phyloP scores from a whole-genome alignment of 2,797 vertebrate genomes.

The Sarcophilus harrisii region DNA sequence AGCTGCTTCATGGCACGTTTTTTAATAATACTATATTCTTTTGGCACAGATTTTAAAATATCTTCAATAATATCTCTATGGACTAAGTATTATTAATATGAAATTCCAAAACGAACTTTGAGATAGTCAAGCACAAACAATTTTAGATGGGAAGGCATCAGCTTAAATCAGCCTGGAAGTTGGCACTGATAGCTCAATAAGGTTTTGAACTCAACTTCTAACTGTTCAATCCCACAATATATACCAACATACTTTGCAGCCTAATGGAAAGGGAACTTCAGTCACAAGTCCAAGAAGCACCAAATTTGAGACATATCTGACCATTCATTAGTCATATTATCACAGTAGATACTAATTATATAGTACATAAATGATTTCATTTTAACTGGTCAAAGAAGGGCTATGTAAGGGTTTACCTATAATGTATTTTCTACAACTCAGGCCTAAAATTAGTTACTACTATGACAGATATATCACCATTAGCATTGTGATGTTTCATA shows the following conservation, averaged over 20 bases:
- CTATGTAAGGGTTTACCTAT: not conserved
- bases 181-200: not conserved
- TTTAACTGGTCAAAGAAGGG: not conserved
- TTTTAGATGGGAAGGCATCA: not conserved
- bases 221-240: not conserved
- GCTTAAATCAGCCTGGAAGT: not conserved
- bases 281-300: not conserved
- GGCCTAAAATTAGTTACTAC: not conserved
- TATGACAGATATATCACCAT: not conserved
- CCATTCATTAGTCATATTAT: not conserved
- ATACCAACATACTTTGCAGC: not conserved
- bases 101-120: not conserved
- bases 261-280: not conserved
- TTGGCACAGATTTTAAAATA: not conserved
- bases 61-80: not conserved
- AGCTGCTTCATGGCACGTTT: not conserved
- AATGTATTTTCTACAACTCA: not conserved
- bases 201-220: not conserved
- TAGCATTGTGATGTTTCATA: not conserved
- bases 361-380: not conserved
- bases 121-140: not conserved
- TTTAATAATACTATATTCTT: not conserved
- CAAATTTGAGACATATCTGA: not conserved
- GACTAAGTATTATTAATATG: not conserved
- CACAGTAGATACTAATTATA: not conserved